Conservation (phyloP, 2,113 vertebrate genomes). For the Microtus richardsoni region DNA sequence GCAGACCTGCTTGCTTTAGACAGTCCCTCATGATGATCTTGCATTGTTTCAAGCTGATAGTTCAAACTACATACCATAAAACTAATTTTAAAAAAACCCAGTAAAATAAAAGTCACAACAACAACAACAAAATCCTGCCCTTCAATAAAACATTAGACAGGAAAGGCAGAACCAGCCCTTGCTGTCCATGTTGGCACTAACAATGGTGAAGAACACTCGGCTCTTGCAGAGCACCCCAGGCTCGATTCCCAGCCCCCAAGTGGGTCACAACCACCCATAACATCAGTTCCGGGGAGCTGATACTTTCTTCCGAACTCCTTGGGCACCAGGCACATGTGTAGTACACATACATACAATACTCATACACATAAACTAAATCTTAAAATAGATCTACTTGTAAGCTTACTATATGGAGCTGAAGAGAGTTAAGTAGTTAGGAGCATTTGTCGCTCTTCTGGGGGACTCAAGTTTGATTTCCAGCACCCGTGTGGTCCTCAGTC, state of each 20-base stretch:
- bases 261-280: neutral
- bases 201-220: neutral
- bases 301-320: neutral
- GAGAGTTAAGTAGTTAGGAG: neutral
- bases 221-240: neutral
- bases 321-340: neutral
- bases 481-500: neutral
- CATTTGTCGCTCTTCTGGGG: neutral
- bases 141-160: neutral
- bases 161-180: neutral
- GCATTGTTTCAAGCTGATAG: neutral
- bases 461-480: neutral
- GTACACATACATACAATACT: neutral
- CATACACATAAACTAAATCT: neutral
- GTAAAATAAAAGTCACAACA: neutral
- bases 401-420: neutral
- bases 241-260: neutral
- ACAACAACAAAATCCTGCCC: neutral
- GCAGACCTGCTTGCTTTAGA: neutral
- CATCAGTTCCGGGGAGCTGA: neutral
- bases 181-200: neutral
- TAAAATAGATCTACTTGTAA: neutral
- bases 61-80: neutral
- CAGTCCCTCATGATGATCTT: neutral
- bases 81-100: neutral